A percentile compares a stretch with the other conserved stretches of the same genome.
Evolutionary conservation across 2,888 invertebrate species (phyloP).

Genomic region (Colostygia pectinataria): DNA sequence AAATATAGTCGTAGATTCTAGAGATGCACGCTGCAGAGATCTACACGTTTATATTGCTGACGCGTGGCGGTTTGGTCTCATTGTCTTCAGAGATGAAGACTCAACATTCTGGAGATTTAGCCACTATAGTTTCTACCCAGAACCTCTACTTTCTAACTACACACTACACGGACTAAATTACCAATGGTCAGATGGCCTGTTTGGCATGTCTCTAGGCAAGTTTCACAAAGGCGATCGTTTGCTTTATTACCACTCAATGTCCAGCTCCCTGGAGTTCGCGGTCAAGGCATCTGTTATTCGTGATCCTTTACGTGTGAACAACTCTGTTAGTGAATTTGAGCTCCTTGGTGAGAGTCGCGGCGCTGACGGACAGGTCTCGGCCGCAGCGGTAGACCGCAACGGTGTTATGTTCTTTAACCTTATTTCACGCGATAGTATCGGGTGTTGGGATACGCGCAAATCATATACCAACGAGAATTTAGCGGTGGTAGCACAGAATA

Average conservation of each 20-base stretch:
- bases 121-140: slow-evolving; percentile 88
- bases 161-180: slow-evolving; percentile 89
- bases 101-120: slow-evolving; percentile 85
- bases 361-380: slow-evolving; percentile 87
- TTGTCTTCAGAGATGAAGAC: slow-evolving; percentile 84
- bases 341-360: slow-evolving; percentile 82
- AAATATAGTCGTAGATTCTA: slow-evolving; percentile 86
- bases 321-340: slow-evolving; percentile 66
- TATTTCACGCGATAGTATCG: slow-evolving; percentile 89
- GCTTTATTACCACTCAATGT: slow-evolving; percentile 92
- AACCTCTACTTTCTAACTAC: slow-evolving; percentile 88
- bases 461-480: slow-evolving; percentile 86
- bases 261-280: slow-evolving; percentile 90
- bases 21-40: slow-evolving; percentile 83
- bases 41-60: slow-evolving; percentile 87
- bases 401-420: slow-evolving; percentile 92
- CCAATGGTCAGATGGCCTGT: slow-evolving; percentile 92
- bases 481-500: slow-evolving; percentile 85
- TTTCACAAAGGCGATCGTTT: slow-evolving; percentile 83
- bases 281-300: slow-evolving; percentile 87
- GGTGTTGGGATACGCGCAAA: slow-evolving; percentile 92
- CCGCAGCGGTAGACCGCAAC: slow-evolving; percentile 87
- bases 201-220: slow-evolving; percentile 88
- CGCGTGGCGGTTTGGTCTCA: slow-evolving; percentile 85
- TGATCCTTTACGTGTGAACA: slow-evolving; percentile 78